Evolutionary conservation across 2,797 vertebrate species (phyloP).

Genomic region (Bryconaethiops microstoma): DNA sequence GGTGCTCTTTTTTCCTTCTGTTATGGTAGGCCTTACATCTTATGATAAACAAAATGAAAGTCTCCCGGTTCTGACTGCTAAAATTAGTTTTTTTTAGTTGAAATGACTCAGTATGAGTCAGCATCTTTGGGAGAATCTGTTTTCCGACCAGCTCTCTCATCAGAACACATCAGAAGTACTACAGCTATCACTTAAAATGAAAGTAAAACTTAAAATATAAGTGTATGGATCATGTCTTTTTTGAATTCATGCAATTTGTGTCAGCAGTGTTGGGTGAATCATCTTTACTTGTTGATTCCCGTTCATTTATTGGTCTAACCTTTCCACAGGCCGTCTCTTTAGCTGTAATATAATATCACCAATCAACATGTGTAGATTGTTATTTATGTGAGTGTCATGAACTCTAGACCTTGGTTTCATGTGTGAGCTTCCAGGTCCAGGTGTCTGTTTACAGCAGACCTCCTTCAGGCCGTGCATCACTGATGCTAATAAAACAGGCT

Average conservation of each 20-base stretch:
- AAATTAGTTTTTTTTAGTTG: neutral
- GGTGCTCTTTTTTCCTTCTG: slow-evolving; percentile 11
- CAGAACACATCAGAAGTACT: neutral
- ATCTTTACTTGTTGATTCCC: slow-evolving; percentile 60
- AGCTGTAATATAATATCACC: slow-evolving; percentile 63
- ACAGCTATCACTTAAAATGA: neutral
- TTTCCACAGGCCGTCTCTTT: slow-evolving; percentile 56
- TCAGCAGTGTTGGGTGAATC: slow-evolving; percentile 50
- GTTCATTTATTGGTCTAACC: slow-evolving; percentile 55
- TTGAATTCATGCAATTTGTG: slow-evolving; percentile 35
- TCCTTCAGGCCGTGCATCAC: slow-evolving; percentile 34
- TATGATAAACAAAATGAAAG: neutral
- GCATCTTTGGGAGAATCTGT: neutral
- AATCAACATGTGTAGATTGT: slow-evolving; percentile 60
- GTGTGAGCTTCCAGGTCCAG: slow-evolving; percentile 15
- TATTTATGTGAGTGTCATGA: slow-evolving; percentile 45
- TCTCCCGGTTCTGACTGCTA: neutral
- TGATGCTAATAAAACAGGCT: slow-evolving; percentile 28
- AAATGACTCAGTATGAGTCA: slow-evolving; percentile 1
- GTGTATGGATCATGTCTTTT: neutral
- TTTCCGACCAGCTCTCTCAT: neutral
- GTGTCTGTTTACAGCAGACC: slow-evolving; percentile 1
- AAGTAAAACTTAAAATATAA: neutral
- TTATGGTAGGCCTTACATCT: neutral
- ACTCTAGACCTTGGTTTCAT: slow-evolving; percentile 29